phyloP scores from a whole-genome alignment of 2,797 vertebrate genomes.

The Phalanger gymnotis region DNA sequence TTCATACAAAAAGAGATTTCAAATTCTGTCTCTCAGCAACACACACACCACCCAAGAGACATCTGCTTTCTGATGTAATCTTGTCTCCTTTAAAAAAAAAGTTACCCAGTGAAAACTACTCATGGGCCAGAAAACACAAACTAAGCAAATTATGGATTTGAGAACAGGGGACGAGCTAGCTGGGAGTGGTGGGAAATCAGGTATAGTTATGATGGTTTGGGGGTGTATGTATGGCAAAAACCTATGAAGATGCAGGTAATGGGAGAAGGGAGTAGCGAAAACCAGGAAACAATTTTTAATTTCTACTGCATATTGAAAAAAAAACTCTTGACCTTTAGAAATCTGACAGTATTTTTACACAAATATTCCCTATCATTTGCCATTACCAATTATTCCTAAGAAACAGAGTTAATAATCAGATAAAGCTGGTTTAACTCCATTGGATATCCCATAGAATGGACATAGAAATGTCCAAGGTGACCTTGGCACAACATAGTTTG shows the following conservation, averaged over 20 bases:
- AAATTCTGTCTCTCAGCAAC: conserved; percentile 59
- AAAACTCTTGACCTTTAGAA: background rate
- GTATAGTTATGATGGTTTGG: conserved; percentile 3
- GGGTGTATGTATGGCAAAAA: background rate
- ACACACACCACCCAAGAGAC: conserved; percentile 65
- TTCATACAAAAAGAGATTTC: conserved; percentile 66
- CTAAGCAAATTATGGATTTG: conserved; percentile 46
- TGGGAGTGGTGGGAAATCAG: background rate
- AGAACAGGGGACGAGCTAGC: background rate
- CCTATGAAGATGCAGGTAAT: conserved; percentile 21
- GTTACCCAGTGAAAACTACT: conserved; percentile 44
- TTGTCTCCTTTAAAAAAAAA: conserved; percentile 25
- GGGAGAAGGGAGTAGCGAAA: background rate
- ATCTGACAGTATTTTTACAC: background rate
- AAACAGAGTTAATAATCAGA: background rate
- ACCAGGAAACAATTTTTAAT: background rate
- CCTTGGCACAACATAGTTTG: background rate
- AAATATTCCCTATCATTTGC: background rate
- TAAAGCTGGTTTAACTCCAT: background rate
- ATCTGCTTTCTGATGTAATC: conserved; percentile 69
- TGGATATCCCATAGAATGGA: background rate
- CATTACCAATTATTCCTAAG: background rate
- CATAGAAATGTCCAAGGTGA: background rate
- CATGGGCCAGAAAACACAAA: conserved; percentile 36
- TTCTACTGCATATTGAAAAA: background rate